Evolutionary conservation across 2,888 invertebrate species (phyloP), one percentile per base, ranked within the genome.

Genomic region (Conistra vaccinii): DNA sequence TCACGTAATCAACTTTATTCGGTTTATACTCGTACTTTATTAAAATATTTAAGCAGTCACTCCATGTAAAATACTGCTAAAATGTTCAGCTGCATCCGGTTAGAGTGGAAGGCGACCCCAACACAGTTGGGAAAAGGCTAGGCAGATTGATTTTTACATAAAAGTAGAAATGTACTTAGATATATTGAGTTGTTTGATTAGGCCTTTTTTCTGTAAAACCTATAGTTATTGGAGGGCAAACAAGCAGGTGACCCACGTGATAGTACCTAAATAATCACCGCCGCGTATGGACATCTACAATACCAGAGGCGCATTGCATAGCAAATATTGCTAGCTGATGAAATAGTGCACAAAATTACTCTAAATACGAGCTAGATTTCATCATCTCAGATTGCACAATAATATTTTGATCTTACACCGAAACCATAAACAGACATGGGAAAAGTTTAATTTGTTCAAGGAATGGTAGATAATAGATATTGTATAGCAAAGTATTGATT

Each of bases 351-450:
- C 17, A 26, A 71, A 58, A 58, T 55, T 53, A 80, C 48, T 29
- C 14, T 12, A 9, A 71, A 32, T 39, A 29, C 2, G 12, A 5
- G 7, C 45, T 23, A 35, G 45, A 81, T 81, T 82, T 73, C 73
- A 82, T 81, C 78, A 82, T 78, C 48, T 23, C 14, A 10, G 29
- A 78, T 82, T 69, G 66, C 81, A 67, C 78, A 73, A 78, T 35
- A 42, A 45, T 66, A 20, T 53, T 45, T 53, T n/a, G 7, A 29
- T 39, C 7, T 66, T 61, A 62, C 69, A 57, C 10, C 0, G 12
- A 57, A 26, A 35, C 32, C 23, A 5, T 17, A 69, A 17, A 58
- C n/a, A 42, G n/a, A 26, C 32, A 29, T 51, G 10, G 32, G 26
- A 58, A 4, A 10, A 48, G 48, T 39, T 3, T 39, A 48, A 26